A percentile compares a stretch with the other conserved stretches of the same genome.
Evolutionary conservation across 2,113 vertebrate genomes (phyloP).

Genomic region (Muntiacus reevesi): DNA sequence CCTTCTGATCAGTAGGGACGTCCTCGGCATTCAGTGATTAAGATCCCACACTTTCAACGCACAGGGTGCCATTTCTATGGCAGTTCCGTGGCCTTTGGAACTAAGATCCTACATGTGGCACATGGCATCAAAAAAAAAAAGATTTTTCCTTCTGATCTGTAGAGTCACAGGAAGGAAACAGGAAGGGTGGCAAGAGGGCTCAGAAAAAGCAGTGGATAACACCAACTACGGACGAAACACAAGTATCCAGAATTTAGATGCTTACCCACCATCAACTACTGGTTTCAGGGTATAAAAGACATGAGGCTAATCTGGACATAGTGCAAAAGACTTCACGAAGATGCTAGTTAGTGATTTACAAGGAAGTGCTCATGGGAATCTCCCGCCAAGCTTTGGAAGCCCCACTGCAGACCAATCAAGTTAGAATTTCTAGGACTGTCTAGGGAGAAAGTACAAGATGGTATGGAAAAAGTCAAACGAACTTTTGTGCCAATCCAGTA

Average conservation of each 20-base stretch:
- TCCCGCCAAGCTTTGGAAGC: background rate
- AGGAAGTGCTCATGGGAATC: background rate
- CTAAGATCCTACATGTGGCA: background rate
- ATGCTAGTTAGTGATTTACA: background rate
- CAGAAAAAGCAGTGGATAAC: background rate
- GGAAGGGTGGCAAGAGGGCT: background rate
- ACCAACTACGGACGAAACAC: background rate
- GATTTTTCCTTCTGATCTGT: background rate
- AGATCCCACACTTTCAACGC: background rate
- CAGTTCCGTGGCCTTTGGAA: background rate
- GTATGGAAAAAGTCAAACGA: background rate
- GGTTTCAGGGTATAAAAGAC: background rate
- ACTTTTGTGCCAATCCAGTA: background rate
- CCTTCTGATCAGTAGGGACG: background rate
- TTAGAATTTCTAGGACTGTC: background rate
- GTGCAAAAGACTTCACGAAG: background rate
- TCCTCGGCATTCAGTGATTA: background rate
- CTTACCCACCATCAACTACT: background rate
- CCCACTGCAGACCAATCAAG: background rate
- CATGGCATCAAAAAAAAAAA: background rate
- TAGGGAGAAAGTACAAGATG: background rate
- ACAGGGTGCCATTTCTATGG: background rate
- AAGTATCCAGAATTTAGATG: background rate
- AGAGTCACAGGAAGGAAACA: background rate
- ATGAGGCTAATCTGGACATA: background rate